phyloP scores from a whole-genome alignment of 2,113 vertebrate genomes.

The Thamnophis sirtalis region DNA sequence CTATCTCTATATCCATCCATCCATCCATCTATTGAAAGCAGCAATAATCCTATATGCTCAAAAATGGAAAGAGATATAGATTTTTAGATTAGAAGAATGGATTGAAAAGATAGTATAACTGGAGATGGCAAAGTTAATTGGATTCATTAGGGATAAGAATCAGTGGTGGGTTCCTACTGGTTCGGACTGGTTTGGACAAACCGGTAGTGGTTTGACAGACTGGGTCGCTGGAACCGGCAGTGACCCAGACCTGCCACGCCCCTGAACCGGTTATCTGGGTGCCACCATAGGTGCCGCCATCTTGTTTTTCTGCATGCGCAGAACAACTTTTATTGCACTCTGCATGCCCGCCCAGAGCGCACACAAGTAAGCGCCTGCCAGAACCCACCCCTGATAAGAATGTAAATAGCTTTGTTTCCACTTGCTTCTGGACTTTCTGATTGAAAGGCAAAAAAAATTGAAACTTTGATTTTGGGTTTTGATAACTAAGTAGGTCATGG shows the following conservation, averaged over 20 bases:
- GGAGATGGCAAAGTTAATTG: background rate
- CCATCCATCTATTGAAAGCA: background rate
- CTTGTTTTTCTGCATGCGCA: too few relatives aligned
- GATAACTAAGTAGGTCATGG: background rate
- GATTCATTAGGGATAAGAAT: background rate
- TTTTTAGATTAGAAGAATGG: background rate
- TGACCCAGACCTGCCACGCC: too few relatives aligned
- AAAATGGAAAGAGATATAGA: background rate
- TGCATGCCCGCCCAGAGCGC: too few relatives aligned
- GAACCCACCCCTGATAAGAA: background rate
- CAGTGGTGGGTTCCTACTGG: too few relatives aligned
- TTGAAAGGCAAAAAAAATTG: background rate
- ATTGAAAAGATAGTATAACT: background rate
- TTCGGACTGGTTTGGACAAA: too few relatives aligned
- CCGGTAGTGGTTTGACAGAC: too few relatives aligned
- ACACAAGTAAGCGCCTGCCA: too few relatives aligned
- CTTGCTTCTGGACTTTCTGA: background rate
- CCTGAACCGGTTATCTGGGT: too few relatives aligned
- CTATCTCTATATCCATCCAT: too few relatives aligned
- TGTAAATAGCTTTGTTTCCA: background rate
- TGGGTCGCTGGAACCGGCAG: too few relatives aligned
- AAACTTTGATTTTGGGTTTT: background rate
- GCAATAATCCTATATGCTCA: background rate
- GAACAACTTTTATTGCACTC: too few relatives aligned
- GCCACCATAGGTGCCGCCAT: too few relatives aligned